Evolutionary conservation across 2,113 vertebrate species (phyloP).

Genomic region (Dascyllus trimaculatus): DNA sequence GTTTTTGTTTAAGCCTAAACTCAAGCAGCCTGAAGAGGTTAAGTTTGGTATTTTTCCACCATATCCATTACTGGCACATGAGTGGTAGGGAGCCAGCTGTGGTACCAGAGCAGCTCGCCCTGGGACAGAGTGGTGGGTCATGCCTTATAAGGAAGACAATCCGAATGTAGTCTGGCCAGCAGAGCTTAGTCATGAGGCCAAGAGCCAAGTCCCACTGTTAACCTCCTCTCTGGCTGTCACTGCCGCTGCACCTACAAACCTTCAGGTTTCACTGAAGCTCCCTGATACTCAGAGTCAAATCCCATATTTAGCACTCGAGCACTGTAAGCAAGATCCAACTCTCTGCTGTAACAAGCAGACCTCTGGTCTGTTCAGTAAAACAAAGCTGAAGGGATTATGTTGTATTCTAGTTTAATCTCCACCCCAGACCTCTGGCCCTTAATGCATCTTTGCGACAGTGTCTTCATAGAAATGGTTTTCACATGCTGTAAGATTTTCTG

Average conservation of each 20-base stretch:
- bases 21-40: slow-evolving; percentile 25
- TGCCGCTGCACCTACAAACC: slow-evolving; percentile 54
- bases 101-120: slow-evolving; percentile 56
- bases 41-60: slow-evolving; percentile 57
- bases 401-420: slow-evolving; percentile 22
- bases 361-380: slow-evolving; percentile 30
- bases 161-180: slow-evolving; percentile 60
- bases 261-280: slow-evolving; percentile 32
- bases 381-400: slow-evolving; percentile 34
- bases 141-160: slow-evolving; percentile 82
- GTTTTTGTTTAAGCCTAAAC: slow-evolving; percentile 51
- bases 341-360: slow-evolving; percentile 24
- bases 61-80: slow-evolving; percentile 48
- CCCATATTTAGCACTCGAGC: slow-evolving; percentile 11
- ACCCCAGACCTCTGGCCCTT: not conserved
- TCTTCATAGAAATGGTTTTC: slow-evolving; percentile 1
- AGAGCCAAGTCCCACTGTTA: slow-evolving; percentile 70
- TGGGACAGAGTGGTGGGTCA: slow-evolving; percentile 65
- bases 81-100: slow-evolving; percentile 59
- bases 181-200: slow-evolving; percentile 73
- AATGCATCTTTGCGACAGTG: not conserved
- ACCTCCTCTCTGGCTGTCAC: slow-evolving; percentile 52
- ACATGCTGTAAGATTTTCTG: not conserved
- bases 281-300: slow-evolving; percentile 7
- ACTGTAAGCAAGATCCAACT: slow-evolving; percentile 3